Evolutionary conservation across 2,888 invertebrate species (phyloP), one percentile per base, ranked within the genome.

Genomic region (Drosophila recens): DNA sequence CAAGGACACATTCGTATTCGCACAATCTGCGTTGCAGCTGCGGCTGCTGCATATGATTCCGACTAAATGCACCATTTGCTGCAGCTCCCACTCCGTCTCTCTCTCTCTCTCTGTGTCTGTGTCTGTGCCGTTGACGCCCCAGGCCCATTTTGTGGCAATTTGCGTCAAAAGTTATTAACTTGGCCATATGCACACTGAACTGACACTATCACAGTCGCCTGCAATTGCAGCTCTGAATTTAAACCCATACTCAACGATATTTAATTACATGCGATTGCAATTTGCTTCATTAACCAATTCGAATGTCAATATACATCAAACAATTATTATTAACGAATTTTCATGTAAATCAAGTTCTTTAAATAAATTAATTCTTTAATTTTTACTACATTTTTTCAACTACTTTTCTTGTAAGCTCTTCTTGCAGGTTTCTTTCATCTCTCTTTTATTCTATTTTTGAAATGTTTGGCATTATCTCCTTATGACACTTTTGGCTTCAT

Each of bases 91-190:
- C 27, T 20, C 27, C 13, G 11, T 11, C 23, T 5, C 23, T 27
- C 23, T 27, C 23, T 23, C 30, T 36, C 11, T 36, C 11, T n/a
- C 15, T 57, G 36, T 38, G 30, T 9, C n/a, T 36, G 11, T 6
- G 11, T 11, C 38, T 34, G 30, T 36, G 40, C n/a, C 34, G 33
- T 11, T 72, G 34, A 10, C 34, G 48, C 33, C 43, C n/a, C 63
- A 30, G 57, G 13, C 68, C 53, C 53, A 72, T 72, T 74, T 68
- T 75, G 64, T 62, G 79, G 73, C 73, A 83, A 80, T 71, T 77
- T 72, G 62, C 61, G 74, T 69, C 73, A 53, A 73, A 85, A 81
- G 73, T 85, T 85, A 86, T 86, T 87, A 81, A 81, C 72, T 81
- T 59, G 42, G 40, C 33, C 42, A 45, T 36, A 15, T 42, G 40